Percentiles rank a stretch among this genome's conserved stretches.
These are phyloP conservation scores for Trinectes maculatus DNA, from an alignment of 2,113 vertebrate genomes.

Conservation along the genomic window DNA sequence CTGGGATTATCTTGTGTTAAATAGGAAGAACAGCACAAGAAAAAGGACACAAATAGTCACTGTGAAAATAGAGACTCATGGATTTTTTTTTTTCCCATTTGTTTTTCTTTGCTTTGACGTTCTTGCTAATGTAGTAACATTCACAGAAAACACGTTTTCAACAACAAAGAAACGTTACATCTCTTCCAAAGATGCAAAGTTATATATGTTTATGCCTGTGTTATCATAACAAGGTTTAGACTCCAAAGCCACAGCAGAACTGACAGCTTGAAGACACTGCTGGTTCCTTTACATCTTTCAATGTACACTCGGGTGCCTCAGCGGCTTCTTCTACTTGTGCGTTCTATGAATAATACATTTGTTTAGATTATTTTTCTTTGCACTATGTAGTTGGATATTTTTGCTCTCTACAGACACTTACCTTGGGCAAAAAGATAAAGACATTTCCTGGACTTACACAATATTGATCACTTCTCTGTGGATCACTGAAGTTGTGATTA, in stretches of 20 bases:
- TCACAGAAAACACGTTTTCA: slow-evolving; percentile 12
- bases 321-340: slow-evolving; percentile 45
- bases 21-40: slow-evolving; percentile 18
- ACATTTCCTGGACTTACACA: not conserved
- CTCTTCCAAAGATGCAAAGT: slow-evolving; percentile 2
- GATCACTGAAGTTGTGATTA: not conserved
- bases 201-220: not conserved
- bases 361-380: slow-evolving; percentile 38
- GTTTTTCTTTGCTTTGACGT: not conserved
- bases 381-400: slow-evolving; percentile 30
- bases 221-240: slow-evolving; percentile 37
- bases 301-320: slow-evolving; percentile 27
- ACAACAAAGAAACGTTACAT: slow-evolving; percentile 8
- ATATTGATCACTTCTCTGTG: not conserved
- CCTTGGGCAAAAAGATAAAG: slow-evolving; percentile 15
- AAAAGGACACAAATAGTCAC: slow-evolving; percentile 1
- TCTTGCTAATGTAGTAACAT: not conserved
- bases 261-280: slow-evolving; percentile 44
- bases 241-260: slow-evolving; percentile 21
- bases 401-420: slow-evolving; percentile 12
- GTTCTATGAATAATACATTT: slow-evolving; percentile 61
- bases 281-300: slow-evolving; percentile 39
- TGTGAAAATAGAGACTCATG: not conserved
- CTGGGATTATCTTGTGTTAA: slow-evolving; percentile 28
- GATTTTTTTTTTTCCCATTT: not conserved